Percentiles rank a stretch among this genome's conserved stretches.
These are phyloP conservation scores for Xestobium rufovillosum DNA, from an alignment of 2,888 invertebrate genomes.

Conservation along the genomic window DNA sequence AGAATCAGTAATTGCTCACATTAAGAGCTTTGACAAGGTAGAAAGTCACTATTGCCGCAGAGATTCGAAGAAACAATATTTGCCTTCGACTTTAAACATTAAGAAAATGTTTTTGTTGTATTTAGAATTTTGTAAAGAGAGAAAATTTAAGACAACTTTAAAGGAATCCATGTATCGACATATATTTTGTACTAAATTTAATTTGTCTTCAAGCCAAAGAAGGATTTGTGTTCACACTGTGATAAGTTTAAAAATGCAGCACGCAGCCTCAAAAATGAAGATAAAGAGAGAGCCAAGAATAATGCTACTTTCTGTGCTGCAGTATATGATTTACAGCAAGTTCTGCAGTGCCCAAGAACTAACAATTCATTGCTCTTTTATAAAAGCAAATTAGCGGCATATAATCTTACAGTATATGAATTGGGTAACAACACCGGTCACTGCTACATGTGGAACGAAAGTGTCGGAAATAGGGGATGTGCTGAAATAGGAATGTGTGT, in stretches of 20 bases:
- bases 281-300: slow-evolving; percentile 19
- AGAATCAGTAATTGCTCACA: slow-evolving; percentile 19
- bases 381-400: slow-evolving; percentile 21
- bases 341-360: slow-evolving; percentile 25
- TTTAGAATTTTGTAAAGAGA: slow-evolving; percentile 15
- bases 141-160: slow-evolving; percentile 11
- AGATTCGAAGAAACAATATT: slow-evolving; percentile 13
- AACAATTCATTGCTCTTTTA: slow-evolving; percentile 25
- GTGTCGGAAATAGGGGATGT: slow-evolving; percentile 15
- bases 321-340: slow-evolving; percentile 26
- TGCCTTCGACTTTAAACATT: slow-evolving; percentile 17
- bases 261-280: slow-evolving; percentile 24
- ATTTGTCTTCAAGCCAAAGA: slow-evolving; percentile 25
- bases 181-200: slow-evolving; percentile 27
- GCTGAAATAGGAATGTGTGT: slow-evolving; percentile 13
- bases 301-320: slow-evolving; percentile 16
- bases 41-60: slow-evolving; percentile 21
- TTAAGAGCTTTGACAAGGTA: slow-evolving; percentile 11
- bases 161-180: slow-evolving; percentile 15
- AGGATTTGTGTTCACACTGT: slow-evolving; percentile 22
- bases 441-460: slow-evolving; percentile 22
- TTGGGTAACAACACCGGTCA: slow-evolving; percentile 12
- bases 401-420: slow-evolving; percentile 26
- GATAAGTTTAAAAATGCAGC: slow-evolving; percentile 17
- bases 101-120: slow-evolving; percentile 18